Base-by-base conservation (phyloP, 2,113 vertebrate species). In the Paramormyrops kingsleyae region DNA sequence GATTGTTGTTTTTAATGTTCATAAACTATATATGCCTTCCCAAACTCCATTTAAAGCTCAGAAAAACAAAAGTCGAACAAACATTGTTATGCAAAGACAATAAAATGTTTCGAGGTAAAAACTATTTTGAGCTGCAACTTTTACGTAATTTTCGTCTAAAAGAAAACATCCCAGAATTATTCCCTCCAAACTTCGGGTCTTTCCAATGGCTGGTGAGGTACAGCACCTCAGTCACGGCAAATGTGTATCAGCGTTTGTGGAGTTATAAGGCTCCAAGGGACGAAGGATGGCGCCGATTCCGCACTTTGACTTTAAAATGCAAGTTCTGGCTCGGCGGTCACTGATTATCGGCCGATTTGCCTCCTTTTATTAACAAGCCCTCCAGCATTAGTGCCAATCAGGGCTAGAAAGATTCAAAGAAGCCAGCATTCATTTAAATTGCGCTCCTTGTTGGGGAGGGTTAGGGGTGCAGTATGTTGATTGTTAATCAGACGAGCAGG, bases 351-450 rank as follows among this genome's bases (percentile, higher is more conserved):
- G 62, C 35, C 27, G 31, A 83, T 56, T 83, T 83, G 70, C 10
- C 77, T 89, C 17, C 74, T 49, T 44, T 83, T 80, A 89, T 89
- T 89, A 89, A 52, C 35, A 49, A 56, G 47, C 49, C 24, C 88
- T 89, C 21, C 70, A 83, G 35, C 49, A 89, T 89, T 89, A 89
- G 70, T 35, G 31, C 47, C 88, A 89, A 89, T 89, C 88, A 89
- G 74, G 74, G 88, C 21, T 42, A 42, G 47, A 44, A 66, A 83
- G 31, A 56, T 74, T 47, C 62, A 0, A 42, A 44, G 66, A 83
- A 83, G 88, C 80, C 50, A 35, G 47, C 5, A 50, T 83, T 88
- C 66, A 2, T 66, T 66, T 52, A 90, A 87, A 70, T 3, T 0
- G 6, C 10, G 12, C 47, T 15, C 24, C 90, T 83, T 42, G 42